Base-by-base conservation (phyloP, 2,797 vertebrate species). In the Hippopotamyrus pictus region DNA sequence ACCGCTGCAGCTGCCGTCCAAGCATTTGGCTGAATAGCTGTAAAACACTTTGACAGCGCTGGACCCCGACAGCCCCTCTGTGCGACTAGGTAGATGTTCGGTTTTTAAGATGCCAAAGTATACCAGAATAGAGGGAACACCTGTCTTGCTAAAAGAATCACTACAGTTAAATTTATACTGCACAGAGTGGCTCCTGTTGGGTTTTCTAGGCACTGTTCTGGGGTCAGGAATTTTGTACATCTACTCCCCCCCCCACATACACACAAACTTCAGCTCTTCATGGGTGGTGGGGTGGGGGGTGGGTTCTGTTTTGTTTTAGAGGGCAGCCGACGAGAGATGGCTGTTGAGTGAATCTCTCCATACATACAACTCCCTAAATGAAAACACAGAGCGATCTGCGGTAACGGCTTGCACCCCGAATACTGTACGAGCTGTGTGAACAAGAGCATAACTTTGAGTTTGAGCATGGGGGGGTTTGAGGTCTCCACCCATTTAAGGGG, bases 1-100 rank as follows among this genome's bases (percentile, higher is more conserved):
- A 94, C 94, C 91, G 93, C 93, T 95, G 95, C 97, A 98, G 97
- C 97, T 98, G 97, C 96, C 96, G 91, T 94, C 91, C 93, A 94
- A 95, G 93, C 94, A 96, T 96, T 96, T 94, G 95, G 95, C 96
- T 91, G 92, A 95, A 95, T 94, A 94, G 93, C 95, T 95, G 95
- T 97, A 95, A 97, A 97, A 96, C 95, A 97, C 94, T 95, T 95
- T 95, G 95, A 96, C 95, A 93, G 94, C 90, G 92, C 91, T 92
- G 93, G 82, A 91, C 92, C 93, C 91, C 87, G 88, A 86, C 44
- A 50, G 37, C 44, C 50, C 19, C 44, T 90, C 87, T 86, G 90
- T 88, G 89, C 90, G 90, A 89, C 88, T 92, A 93, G 91, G 93
- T 91, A 91, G 91, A 93, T 92, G 93, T 94, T 93, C 93, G 95